Percentiles rank a stretch among this genome's conserved stretches.
phyloP scores from a whole-genome alignment of 2,113 vertebrate genomes.

The Trichomycterus rosablanca region DNA sequence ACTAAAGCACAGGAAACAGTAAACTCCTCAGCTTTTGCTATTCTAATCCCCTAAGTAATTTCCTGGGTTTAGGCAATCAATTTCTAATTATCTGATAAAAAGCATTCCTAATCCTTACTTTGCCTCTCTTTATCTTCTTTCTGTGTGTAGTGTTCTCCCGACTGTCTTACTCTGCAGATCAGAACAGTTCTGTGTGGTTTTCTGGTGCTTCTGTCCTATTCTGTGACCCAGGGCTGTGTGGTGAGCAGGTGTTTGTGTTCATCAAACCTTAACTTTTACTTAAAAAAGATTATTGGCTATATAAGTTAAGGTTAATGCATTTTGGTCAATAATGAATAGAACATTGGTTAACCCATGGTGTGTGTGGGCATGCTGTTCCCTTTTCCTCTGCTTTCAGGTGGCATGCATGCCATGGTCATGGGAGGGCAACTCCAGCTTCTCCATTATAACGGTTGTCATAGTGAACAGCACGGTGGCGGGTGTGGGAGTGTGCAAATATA shows the following conservation, averaged over 20 bases:
- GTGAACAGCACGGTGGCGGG: slow-evolving; percentile 65
- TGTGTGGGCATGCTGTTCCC: slow-evolving; percentile 60
- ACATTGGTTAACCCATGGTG: background rate
- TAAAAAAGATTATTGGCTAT: too few relatives aligned
- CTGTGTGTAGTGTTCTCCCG: slow-evolving; percentile 84
- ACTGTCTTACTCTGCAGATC: slow-evolving; percentile 96
- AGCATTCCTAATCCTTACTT: background rate
- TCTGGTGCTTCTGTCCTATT: slow-evolving; percentile 87
- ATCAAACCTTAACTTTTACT: too few relatives aligned
- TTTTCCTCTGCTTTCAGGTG: slow-evolving; percentile 66
- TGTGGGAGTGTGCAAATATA: slow-evolving; percentile 70
- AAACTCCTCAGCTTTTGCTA: background rate
- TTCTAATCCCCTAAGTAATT: background rate
- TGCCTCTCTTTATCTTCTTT: background rate
- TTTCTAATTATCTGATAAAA: slow-evolving; percentile 1
- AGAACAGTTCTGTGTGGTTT: slow-evolving; percentile 85
- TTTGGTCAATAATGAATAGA: background rate
- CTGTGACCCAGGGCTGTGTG: slow-evolving; percentile 92
- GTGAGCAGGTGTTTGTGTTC: slow-evolving; percentile 65
- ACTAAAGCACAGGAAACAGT: background rate
- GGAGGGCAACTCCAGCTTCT: slow-evolving; percentile 68
- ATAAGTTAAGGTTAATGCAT: too few relatives aligned
- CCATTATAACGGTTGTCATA: slow-evolving; percentile 65
- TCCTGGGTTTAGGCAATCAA: background rate
- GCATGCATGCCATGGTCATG: slow-evolving; percentile 86